A percentile compares a stretch with the other conserved stretches of the same genome.
Evolutionary conservation across 2,888 invertebrate species (phyloP).

Genomic region (Phyllotreta striolata): DNA sequence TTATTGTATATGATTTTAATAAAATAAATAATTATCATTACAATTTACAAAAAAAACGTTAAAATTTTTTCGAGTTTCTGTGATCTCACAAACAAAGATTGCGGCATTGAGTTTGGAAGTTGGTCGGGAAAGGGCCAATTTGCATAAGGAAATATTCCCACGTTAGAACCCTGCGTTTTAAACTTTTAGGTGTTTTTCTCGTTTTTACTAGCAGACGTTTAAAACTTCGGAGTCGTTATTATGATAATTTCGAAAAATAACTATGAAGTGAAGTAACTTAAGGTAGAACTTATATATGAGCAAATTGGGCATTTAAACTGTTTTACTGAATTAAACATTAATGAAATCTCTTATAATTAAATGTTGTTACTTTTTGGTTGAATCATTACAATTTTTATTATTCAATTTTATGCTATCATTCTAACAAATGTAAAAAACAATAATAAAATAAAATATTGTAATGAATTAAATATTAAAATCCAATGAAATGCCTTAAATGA

Average conservation of each 20-base stretch:
- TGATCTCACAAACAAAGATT: constrained; percentile 33
- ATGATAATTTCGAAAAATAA: constrained; percentile 28
- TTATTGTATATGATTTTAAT: too few species aligned
- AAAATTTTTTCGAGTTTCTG: constrained; percentile 4
- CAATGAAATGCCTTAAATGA: too few species aligned
- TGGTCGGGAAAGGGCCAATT: constrained; percentile 34
- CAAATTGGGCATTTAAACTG: constrained; percentile 11
- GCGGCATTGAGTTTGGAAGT: constrained; percentile 33
- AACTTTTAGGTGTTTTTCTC: constrained; percentile 31
- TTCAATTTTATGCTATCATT: too few species aligned
- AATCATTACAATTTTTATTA: too few species aligned
- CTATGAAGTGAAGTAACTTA: constrained; percentile 9
- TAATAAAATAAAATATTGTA: too few species aligned
- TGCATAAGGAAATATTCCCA: constrained; percentile 36
- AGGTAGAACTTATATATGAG: constrained; percentile 10
- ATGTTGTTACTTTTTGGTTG: too few species aligned
- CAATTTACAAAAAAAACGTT: background rate
- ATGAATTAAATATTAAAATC: too few species aligned
- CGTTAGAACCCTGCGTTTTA: constrained; percentile 33
- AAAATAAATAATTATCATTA: too few species aligned
- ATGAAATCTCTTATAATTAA: too few species aligned
- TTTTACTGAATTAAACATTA: background rate
- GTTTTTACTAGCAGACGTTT: constrained; percentile 32
- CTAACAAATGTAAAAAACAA: too few species aligned
- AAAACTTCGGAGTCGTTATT: constrained; percentile 21